These are phyloP conservation scores for Lysandra bellargus DNA, from an alignment of 2,888 invertebrate genomes.

Conservation along the genomic window DNA sequence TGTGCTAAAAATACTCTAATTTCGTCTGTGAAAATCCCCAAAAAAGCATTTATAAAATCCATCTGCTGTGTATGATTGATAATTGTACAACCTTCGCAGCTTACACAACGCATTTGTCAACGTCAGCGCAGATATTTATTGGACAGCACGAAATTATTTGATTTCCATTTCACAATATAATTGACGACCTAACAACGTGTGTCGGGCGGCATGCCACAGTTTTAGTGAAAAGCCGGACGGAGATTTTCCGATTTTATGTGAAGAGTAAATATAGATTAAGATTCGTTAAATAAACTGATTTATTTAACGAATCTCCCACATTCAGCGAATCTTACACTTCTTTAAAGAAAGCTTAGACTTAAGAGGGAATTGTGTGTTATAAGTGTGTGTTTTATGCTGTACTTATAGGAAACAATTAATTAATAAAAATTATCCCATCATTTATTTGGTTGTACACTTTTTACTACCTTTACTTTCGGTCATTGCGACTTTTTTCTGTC, in stretches of 20 bases:
- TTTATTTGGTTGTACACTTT: too few relatives aligned
- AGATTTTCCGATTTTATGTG: not conserved
- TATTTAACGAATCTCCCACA: too few relatives aligned
- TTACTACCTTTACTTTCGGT: too few relatives aligned
- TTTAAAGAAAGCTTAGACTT: too few relatives aligned
- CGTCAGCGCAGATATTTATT: constrained; percentile 27
- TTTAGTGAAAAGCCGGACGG: not conserved
- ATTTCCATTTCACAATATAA: constrained; percentile 29
- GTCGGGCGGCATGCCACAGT: not conserved
- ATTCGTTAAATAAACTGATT: not conserved
- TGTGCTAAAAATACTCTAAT: not conserved
- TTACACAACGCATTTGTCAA: constrained; percentile 18
- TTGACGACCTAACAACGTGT: constrained; percentile 20
- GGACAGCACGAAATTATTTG: constrained; percentile 27
- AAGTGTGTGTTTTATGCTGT: too few relatives aligned
- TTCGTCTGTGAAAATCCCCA: not conserved
- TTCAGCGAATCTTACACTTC: too few relatives aligned
- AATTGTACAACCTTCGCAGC: not conserved
- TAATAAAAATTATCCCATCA: too few relatives aligned
- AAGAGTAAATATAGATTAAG: not conserved
- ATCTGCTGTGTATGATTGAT: constrained; percentile 19
- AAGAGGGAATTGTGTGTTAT: too few relatives aligned
- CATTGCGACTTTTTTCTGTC: too few relatives aligned
- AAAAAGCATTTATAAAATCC: constrained; percentile 6
- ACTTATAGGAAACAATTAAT: too few relatives aligned